Base-by-base conservation (phyloP, 1,140 invertebrate species). In the Drosophila bocqueti region DNA sequence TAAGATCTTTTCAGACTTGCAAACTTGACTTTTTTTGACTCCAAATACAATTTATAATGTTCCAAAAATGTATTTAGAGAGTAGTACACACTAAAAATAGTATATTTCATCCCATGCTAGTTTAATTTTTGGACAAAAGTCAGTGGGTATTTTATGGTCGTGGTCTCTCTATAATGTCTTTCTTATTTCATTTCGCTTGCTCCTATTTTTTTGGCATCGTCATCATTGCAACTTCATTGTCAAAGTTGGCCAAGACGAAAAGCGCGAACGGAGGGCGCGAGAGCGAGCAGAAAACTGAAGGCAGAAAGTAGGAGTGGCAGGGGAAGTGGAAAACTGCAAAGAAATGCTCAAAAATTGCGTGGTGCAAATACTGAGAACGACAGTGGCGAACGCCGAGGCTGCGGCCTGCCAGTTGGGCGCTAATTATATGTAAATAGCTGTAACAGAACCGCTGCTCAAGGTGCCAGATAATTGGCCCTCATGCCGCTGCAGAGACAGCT, bases 401-500 rank as follows among this genome's bases (percentile, higher is more conserved):
- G 60, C 64, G 74, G 68, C 54, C 62, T 78, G 68, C 58, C 61
- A 75, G 65, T 75, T 60, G 65, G 65, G 57, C 81, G 78, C 84
- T 90, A 89, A 89, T 89, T 89, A 89, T 84, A 90, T 90, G 84
- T 75, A 89, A 89, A 89, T 90, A 89, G 74, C 79, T 89, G 58
- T 54, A 71, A 79, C 29, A 50, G 55, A 64, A 59, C 36, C 43
- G 67, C 46, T 46, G 61, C 77, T 67, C 43, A 31, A 81, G 85
- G 69, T 84, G 81, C 76, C 49, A 76, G 38, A 81, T 87, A 90
- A 87, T 90, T 87, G 81, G 81, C 66, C 77, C 62, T 65, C 66
- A 76, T 68, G 58, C 68, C 52, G 47, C 68, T 49, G 40, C 29
- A 50, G 31, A 29, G 43, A 60, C 34, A 49, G 31, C 63, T 49